Percentiles rank a stretch among this genome's conserved stretches.
phyloP scores from a whole-genome alignment of 2,888 invertebrate species.

The Pristionchus fissidentatus region DNA sequence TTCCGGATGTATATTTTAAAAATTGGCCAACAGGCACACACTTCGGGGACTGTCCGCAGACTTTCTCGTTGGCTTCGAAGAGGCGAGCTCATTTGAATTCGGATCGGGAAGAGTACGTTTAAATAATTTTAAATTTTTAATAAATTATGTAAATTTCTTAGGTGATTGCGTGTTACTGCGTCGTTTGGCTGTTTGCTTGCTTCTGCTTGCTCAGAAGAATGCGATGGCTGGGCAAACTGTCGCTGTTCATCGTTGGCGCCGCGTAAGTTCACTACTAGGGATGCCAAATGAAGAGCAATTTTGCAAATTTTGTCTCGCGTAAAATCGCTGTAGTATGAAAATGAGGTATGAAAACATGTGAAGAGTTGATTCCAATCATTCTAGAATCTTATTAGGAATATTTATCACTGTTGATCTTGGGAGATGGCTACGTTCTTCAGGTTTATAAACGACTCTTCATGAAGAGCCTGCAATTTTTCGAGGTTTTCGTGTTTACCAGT shows the following conservation, averaged over 20 bases:
- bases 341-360: no score
- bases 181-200: not conserved
- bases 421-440: no score
- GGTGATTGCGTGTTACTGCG: not conserved
- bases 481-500: no score
- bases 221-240: constrained; percentile 7
- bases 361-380: no score
- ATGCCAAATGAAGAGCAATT: no score
- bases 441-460: no score
- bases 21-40: not conserved
- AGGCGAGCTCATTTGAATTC: not conserved
- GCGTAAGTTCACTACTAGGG: no score
- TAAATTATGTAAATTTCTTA: not conserved
- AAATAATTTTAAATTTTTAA: not conserved
- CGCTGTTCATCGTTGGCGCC: not conserved
- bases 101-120: not conserved
- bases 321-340: no score
- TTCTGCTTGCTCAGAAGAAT: not conserved
- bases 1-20: not conserved
- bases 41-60: not conserved
- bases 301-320: no score
- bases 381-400: no score
- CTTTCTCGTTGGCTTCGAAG: not conserved
- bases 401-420: no score
- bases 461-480: no score